Evolutionary conservation across 2,888 invertebrate species (phyloP), one percentile per base, ranked within the genome.

Genomic region (Campaea margaritaria): DNA sequence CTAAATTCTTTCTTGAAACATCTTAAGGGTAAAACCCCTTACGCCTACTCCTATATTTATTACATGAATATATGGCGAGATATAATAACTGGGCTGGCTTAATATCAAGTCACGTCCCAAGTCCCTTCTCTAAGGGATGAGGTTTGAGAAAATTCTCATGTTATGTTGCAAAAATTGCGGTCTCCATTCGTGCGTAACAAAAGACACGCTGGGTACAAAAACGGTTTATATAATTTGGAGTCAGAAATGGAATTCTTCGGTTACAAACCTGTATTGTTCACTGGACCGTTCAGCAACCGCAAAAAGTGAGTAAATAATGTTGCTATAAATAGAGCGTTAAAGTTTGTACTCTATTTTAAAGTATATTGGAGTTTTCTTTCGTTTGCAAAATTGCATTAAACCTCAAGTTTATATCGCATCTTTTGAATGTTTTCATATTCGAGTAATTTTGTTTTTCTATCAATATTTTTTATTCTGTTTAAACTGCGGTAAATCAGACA

Each of bases 181-280:
- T 16, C 16, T 42, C 16, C 7, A 53, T n/a, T 12, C 53, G 39
- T 28, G 53, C 39, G 12, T 44, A 14, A 11, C 13, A 45, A 39
- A 47, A 16, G 14, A 36, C 11, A 7, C 13, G 44, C 27, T 27
- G n/a, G 12, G 1, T 11, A 36, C 14, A 15, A 36, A 27, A 44
- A 16, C 11, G 21, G 14, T 3, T 13, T 39, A 28, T 21, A 44
- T 36, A 52, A 36, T 38, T 47, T 42, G 15, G 15, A 41, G 48
- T 27, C 12, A 14, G 28, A 11, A 15, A 50, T 28, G 14, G 28
- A 39, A 39, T 1, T 8, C 15, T 12, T 42, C 14, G 39, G 12
- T 14, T 1, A 1, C 13, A 4, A 39, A 39, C 14, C 9, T 14
- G 31, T 39, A 14, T 7, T 14, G 13, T 5, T 39, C 14, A n/a